These are phyloP conservation scores for Eupithecia vulgata DNA, from an alignment of 2,888 invertebrate species.

Conservation along the genomic window DNA sequence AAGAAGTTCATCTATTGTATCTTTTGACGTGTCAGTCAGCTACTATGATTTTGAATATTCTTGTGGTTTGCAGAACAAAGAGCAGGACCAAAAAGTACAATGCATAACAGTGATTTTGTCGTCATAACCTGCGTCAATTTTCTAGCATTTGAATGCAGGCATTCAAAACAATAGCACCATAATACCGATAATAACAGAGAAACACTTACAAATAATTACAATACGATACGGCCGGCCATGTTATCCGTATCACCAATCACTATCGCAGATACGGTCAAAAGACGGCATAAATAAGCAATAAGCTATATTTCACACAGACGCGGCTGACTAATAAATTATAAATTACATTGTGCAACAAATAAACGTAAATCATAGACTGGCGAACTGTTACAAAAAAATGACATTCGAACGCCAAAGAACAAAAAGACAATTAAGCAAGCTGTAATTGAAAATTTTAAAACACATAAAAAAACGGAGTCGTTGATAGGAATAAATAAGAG, in stretches of 20 bases:
- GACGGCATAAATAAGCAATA: slow-evolving; percentile 45
- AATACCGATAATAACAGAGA: slow-evolving; percentile 18
- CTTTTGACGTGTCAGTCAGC: background rate
- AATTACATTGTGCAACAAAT: background rate
- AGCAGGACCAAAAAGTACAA: background rate
- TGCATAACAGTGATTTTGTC: background rate
- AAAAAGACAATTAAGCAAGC: background rate
- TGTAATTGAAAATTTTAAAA: background rate
- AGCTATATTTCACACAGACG: slow-evolving; percentile 13
- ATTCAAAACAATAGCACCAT: slow-evolving; percentile 23
- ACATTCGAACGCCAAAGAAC: background rate
- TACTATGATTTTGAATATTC: background rate
- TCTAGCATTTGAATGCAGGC: slow-evolving; percentile 9
- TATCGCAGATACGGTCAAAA: slow-evolving; percentile 48
- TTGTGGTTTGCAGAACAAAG: background rate
- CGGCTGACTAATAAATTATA: slow-evolving; percentile 15
- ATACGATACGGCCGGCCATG: slow-evolving; percentile 33
- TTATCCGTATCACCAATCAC: slow-evolving; percentile 34
- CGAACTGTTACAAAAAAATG: background rate
- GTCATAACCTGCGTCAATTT: background rate
- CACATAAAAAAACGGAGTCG: background rate
- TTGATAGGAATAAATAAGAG: background rate
- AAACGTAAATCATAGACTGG: background rate
- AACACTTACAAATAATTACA: slow-evolving; percentile 29
- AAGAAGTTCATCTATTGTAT: background rate